These are phyloP conservation scores for Anthoscopus minutus DNA, from an alignment of 2,113 vertebrate species.

Conservation along the genomic window DNA sequence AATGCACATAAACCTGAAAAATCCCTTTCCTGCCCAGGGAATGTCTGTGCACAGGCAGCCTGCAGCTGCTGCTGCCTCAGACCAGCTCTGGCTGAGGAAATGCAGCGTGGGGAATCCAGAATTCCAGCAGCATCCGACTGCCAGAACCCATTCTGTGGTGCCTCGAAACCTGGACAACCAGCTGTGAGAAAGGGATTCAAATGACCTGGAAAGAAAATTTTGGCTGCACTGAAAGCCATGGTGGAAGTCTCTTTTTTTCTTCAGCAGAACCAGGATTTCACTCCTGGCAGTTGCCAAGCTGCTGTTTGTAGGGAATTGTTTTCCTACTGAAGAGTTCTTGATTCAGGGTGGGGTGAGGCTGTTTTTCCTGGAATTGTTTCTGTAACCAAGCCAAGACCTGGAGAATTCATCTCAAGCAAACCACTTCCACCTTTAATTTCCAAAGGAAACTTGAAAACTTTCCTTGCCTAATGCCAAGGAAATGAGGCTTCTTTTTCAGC, in stretches of 20 bases:
- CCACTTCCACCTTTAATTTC: background rate
- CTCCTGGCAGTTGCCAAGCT: background rate
- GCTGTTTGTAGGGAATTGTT: conserved; percentile 1
- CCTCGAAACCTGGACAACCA: background rate
- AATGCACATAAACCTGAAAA: background rate
- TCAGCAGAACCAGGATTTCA: background rate
- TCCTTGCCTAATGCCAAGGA: background rate
- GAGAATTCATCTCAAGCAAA: background rate
- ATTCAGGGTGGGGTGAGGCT: background rate
- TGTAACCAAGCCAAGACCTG: background rate
- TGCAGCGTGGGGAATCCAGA: background rate
- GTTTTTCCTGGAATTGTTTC: background rate
- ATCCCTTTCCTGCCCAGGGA: background rate
- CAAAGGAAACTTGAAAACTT: background rate
- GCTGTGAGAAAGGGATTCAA: conserved; percentile 4
- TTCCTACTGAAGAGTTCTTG: background rate
- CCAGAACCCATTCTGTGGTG: background rate
- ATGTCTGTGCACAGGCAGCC: background rate
- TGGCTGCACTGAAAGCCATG: background rate
- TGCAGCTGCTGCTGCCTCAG: background rate
- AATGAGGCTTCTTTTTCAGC: background rate
- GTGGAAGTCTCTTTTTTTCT: background rate
- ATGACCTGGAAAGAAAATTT: background rate
- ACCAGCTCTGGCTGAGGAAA: background rate
- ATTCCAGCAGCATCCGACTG: background rate